These are phyloP conservation scores for Corythaixoides concolor DNA, from an alignment of 2,113 vertebrate genomes.

Conservation along the genomic window DNA sequence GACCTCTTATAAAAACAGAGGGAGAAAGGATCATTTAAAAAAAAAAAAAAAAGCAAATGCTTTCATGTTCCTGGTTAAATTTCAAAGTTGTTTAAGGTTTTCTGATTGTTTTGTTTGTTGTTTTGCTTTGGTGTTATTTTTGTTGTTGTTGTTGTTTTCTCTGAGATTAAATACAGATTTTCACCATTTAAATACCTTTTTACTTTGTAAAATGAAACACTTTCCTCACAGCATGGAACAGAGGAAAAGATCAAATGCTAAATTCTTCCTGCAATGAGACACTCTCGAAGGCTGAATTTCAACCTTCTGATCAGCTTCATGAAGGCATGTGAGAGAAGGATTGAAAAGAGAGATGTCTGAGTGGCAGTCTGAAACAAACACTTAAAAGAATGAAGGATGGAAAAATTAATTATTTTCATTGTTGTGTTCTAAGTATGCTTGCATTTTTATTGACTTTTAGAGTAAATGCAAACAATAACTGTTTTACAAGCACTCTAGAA, in stretches of 20 bases:
- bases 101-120: not conserved
- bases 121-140: not conserved
- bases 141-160: too few species aligned
- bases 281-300: constrained; percentile 36
- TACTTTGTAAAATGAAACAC: not conserved
- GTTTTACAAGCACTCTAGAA: not conserved
- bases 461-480: not conserved
- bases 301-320: not conserved
- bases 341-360: not conserved
- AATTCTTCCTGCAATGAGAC: not conserved
- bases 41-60: not conserved
- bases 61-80: not conserved
- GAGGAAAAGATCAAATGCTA: constrained; percentile 26
- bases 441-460: not conserved
- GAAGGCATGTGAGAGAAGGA: not conserved
- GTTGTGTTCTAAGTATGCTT: not conserved
- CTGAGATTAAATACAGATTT: not conserved
- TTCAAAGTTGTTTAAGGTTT: not conserved
- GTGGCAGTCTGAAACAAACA: not conserved
- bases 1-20: not conserved
- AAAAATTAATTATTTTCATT: not conserved
- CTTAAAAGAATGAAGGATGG: not conserved
- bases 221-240: constrained; percentile 5
- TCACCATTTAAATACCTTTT: not conserved
- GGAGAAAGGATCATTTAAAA: rapidly evolving